Base-by-base conservation (phyloP, 1,140 invertebrate genomes). In the Diplogasteroides magnus region DNA sequence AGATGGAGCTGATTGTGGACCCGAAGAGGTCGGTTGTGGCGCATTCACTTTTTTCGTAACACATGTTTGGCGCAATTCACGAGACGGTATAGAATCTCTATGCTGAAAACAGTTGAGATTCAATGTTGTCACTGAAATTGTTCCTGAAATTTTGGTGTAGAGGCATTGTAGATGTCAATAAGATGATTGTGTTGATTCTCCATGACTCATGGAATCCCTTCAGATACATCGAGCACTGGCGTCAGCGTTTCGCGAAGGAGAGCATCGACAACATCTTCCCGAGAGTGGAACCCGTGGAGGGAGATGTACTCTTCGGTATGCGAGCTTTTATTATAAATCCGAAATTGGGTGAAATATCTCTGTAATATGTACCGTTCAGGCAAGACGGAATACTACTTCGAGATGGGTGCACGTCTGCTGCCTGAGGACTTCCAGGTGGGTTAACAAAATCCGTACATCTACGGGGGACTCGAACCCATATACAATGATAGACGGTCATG, bases 1-100 rank as follows among this genome's bases (percentile, higher is more conserved):
- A 83, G 25, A 76, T 83, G 37, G 74, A 80, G 23, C 65, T 83
- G 56, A 82, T 82, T 62, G 80, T 82, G 14, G 80, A 82, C 68
- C 77, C 77, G 57, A 82, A 82, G 31, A 74, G 79, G 37, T 77
- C 77, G 15, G 37, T n/a, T n/a, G n/a, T n/a, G n/a, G n/a, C n/a
- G n/a, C n/a, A n/a, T n/a, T n/a, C n/a, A n/a, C n/a, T n/a, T n/a
- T n/a, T n/a, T n/a, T n/a, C n/a, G n/a, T n/a, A n/a, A n/a, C n/a
- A n/a, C n/a, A n/a, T n/a, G n/a, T n/a, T n/a, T n/a, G n/a, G n/a
- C n/a, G n/a, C n/a, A n/a, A n/a, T n/a, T n/a, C n/a, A n/a, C n/a
- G n/a, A n/a, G n/a, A n/a, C n/a, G n/a, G n/a, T n/a, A n/a, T n/a
- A n/a, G n/a, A n/a, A n/a, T n/a, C n/a, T n/a, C n/a, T n/a, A n/a